Evolutionary conservation across 1,140 invertebrate genomes (phyloP).

Genomic region (Pollicipes pollicipes): DNA sequence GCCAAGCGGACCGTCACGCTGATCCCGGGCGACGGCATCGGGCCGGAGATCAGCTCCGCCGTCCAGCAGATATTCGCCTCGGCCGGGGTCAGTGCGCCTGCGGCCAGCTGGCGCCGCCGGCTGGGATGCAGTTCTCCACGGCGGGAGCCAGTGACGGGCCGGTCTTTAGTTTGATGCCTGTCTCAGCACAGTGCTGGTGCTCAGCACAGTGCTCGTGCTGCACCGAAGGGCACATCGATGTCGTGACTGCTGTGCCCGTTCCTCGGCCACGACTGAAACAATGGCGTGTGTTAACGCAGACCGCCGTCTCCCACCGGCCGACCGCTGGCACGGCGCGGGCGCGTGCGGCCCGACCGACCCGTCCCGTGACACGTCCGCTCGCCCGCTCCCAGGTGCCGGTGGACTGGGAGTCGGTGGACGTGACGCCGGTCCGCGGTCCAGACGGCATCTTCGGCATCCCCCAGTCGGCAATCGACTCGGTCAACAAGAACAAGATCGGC

Average conservation of each 20-base stretch:
- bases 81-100: slow-evolving; percentile 48
- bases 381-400: slow-evolving; percentile 69
- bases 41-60: slow-evolving; percentile 93
- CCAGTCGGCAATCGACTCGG: slow-evolving; percentile 89
- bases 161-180: neutral
- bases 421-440: slow-evolving; percentile 88
- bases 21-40: slow-evolving; percentile 97
- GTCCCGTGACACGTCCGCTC: too few relatives aligned
- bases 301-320: too few relatives aligned
- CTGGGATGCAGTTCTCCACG: slow-evolving; percentile 10
- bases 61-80: slow-evolving; percentile 97
- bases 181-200: too few relatives aligned
- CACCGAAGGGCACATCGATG: too few relatives aligned
- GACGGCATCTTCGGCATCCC: slow-evolving; percentile 97
- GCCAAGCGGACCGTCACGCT: slow-evolving; percentile 33
- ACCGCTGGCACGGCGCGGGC: too few relatives aligned
- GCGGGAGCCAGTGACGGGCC: slow-evolving; percentile 17
- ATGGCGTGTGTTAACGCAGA: too few relatives aligned
- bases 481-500: slow-evolving; percentile 92
- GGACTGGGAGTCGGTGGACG: slow-evolving; percentile 96
- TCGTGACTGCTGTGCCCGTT: too few relatives aligned
- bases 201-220: too few relatives aligned
- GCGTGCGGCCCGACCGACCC: too few relatives aligned
- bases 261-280: too few relatives aligned
- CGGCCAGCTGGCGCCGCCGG: slow-evolving; percentile 8